Conservation (phyloP, 2,797 vertebrate species). For the Oreochromis mossambicus region DNA sequence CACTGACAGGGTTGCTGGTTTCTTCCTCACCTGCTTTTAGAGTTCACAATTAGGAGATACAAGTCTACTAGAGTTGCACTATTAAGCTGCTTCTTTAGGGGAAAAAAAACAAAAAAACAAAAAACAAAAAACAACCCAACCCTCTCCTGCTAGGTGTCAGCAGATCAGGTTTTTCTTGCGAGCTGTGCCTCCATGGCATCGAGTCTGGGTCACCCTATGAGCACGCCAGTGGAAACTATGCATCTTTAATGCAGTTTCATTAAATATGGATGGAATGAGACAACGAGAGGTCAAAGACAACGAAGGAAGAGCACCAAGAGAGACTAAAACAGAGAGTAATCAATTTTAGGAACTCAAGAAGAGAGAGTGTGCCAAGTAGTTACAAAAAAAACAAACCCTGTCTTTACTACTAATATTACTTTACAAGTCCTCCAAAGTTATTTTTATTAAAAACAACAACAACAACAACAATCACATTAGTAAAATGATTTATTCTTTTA, state of each 20-base stretch:
- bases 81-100: neutral
- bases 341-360: neutral
- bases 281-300: slow-evolving; percentile 6
- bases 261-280: slow-evolving; percentile 53
- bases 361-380: neutral
- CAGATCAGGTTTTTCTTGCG: slow-evolving; percentile 9
- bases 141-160: neutral
- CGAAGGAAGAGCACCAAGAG: neutral
- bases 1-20: neutral
- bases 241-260: slow-evolving; percentile 78
- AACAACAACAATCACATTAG: neutral
- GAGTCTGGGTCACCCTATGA: slow-evolving; percentile 34
- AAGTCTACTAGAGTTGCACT: neutral
- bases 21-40: neutral
- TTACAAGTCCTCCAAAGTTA: neutral
- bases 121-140: rapidly evolving
- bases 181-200: neutral
- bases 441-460: neutral
- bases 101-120: neutral
- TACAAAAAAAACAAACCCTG: neutral
- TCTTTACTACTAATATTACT: neutral
- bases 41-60: neutral
- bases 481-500: neutral
- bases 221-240: slow-evolving; percentile 73
- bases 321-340: neutral